These are phyloP conservation scores for Urocyon cinereoargenteus DNA, from an alignment of 2,797 vertebrate genomes.

Conservation along the genomic window DNA sequence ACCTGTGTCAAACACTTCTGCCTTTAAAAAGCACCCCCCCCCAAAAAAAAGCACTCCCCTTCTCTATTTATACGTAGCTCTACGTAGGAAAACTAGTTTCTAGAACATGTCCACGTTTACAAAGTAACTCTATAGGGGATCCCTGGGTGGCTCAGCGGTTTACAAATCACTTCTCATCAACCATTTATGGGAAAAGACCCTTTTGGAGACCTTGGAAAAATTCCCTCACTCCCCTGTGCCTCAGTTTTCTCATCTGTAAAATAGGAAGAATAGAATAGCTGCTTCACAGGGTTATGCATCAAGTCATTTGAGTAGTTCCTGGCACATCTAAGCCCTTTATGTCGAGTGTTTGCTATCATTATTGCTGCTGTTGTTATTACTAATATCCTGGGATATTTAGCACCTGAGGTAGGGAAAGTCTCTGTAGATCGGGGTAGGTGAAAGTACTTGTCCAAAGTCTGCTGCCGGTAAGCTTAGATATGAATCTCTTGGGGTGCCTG, in stretches of 20 bases:
- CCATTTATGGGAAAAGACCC: not conserved
- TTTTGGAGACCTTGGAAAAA: constrained; percentile 22
- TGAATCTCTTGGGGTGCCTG: not conserved
- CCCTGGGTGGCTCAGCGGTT: too few species aligned
- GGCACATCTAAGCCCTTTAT: not conserved
- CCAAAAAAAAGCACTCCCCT: not conserved
- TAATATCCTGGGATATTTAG: not conserved
- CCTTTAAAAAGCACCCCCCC: not conserved
- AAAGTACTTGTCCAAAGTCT: not conserved
- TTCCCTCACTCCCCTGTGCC: not conserved
- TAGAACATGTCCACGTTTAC: not conserved
- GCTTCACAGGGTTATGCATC: not conserved
- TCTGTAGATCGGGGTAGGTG: not conserved
- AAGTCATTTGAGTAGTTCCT: not conserved
- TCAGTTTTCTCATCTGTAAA: constrained; percentile 30
- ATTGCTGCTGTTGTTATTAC: not conserved
- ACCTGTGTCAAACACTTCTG: not conserved
- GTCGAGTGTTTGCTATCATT: not conserved
- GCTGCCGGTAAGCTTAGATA: constrained; percentile 4
- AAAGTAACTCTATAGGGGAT: not conserved
- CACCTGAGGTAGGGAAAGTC: not conserved
- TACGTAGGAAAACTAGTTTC: constrained; percentile 14
- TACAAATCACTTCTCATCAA: not conserved
- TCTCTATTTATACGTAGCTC: not conserved
- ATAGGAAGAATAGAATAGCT: not conserved